These are phyloP conservation scores for Schizopygopsis pylzovi DNA, from an alignment of 2,797 vertebrate genomes.

Conservation along the genomic window DNA sequence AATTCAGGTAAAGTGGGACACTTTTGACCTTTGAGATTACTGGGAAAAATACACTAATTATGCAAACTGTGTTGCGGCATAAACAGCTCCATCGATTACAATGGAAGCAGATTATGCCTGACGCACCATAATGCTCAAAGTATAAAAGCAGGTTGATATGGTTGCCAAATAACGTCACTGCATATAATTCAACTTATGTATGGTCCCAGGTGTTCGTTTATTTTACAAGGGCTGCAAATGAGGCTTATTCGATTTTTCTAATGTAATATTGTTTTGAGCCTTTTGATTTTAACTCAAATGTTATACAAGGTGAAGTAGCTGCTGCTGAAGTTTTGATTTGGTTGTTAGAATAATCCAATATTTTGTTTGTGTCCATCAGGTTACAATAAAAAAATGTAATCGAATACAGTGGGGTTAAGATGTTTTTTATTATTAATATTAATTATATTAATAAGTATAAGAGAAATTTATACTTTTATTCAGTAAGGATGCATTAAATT, in stretches of 20 bases:
- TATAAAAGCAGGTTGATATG: background rate
- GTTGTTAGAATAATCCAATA: background rate
- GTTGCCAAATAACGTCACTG: background rate
- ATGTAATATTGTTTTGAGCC: background rate
- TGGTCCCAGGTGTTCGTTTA: slow-evolving; percentile 16
- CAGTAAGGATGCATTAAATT: background rate
- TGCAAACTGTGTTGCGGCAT: background rate
- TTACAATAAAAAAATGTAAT: background rate
- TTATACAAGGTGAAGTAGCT: background rate
- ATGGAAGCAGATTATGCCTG: background rate
- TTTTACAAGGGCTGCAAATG: background rate
- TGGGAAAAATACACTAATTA: background rate
- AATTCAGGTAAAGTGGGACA: background rate
- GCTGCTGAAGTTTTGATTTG: background rate
- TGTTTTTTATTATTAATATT: background rate
- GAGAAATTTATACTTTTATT: background rate
- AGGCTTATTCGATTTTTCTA: background rate
- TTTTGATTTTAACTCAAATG: slow-evolving; percentile 13
- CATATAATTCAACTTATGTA: background rate
- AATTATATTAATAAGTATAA: background rate
- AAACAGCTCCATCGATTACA: slow-evolving; percentile 5
- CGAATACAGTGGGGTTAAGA: background rate
- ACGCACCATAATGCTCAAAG: background rate
- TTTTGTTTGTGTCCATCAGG: background rate
- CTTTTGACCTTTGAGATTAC: background rate